A percentile compares a stretch with the other conserved stretches of the same genome.
These are phyloP conservation scores for Macrostomum lignano DNA, from an alignment of 1,140 invertebrate genomes.

Conservation along the genomic window DNA sequence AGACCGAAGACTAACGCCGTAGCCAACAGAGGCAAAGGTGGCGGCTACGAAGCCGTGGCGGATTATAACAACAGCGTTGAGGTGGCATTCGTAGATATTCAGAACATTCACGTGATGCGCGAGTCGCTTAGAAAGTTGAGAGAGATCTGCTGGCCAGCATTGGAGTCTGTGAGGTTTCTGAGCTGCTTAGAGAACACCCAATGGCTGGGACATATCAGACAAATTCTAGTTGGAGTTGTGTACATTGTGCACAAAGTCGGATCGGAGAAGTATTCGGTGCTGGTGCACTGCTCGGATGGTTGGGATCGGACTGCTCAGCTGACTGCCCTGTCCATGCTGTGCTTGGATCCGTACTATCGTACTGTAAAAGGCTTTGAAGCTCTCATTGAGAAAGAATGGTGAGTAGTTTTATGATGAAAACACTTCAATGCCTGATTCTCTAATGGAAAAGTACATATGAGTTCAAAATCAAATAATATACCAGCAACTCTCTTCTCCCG, in stretches of 20 bases:
- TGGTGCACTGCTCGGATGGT: slow-evolving; percentile 94
- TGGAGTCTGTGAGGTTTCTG: slow-evolving; percentile 72
- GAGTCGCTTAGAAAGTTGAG: slow-evolving; percentile 67
- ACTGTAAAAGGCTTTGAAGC: slow-evolving; percentile 51
- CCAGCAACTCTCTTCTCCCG: no score
- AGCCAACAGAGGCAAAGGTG: slow-evolving; percentile 83
- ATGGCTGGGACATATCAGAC: slow-evolving; percentile 76
- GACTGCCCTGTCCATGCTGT: slow-evolving; percentile 30
- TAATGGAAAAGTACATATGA: no score
- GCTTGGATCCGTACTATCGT: slow-evolving; percentile 71
- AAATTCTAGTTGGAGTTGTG: slow-evolving; percentile 68
- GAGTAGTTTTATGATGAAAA: no score
- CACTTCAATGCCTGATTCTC: no score
- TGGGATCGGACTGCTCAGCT: slow-evolving; percentile 83
- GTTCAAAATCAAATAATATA: no score
- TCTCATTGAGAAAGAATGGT: slow-evolving; percentile 6
- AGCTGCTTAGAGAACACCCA: slow-evolving; percentile 63
- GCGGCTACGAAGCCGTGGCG: slow-evolving; percentile 57
- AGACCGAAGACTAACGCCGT: slow-evolving; percentile 74
- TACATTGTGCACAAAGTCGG: slow-evolving; percentile 85
- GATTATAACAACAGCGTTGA: slow-evolving; percentile 82
- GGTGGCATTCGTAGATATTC: slow-evolving; percentile 79
- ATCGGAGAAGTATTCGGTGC: slow-evolving; percentile 76
- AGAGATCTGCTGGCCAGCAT: slow-evolving; percentile 76
- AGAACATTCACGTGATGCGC: slow-evolving; percentile 96